Base-by-base conservation (phyloP, 2,113 vertebrate genomes). In the Gadus chalcogrammus region DNA sequence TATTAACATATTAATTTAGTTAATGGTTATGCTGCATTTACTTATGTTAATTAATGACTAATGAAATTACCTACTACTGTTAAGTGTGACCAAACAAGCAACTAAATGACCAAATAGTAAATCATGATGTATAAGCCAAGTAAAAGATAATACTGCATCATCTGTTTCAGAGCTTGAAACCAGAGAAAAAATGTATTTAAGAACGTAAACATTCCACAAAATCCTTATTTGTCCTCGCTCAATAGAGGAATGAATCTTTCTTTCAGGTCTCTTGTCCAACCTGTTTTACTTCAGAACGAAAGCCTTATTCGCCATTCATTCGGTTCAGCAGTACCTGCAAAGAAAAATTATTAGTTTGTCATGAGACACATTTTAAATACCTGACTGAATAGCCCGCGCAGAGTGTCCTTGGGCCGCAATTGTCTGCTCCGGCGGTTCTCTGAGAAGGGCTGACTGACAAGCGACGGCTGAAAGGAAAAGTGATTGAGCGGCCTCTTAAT, bases 401-500 rank as follows among this genome's bases (percentile, higher is more conserved):
- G 67, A 56, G 64, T 74, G 86, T 83, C 83, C 88, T 88, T 88
- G 79, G 86, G 83, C 78, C 82, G 64, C 68, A 78, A 79, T 78
- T 65, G 72, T 81, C 83, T 82, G 78, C 85, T 84, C 83, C 75
- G 78, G 8, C 83, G 84, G 80, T 76, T 62, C 79, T 80, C 80
- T 87, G 80, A 80, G 42, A 84, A 83, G 80, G 72, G 78, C 80
- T 84, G 86, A 85, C 86, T 79, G 82, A 90, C 82, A 72, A 79
- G 81, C 79, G 64, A 68, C 73, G 64, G 64, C 71, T 88, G 80
- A 84, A 87, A 48, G 84, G 73, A 68, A 69, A 76, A 83, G 72
- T 81, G 71, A 79, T 78, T 82, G 72, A 87, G 71, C 70, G 61
- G 58, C 52, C 72, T 64, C 67, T 87, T 38, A 56, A 78, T 77